Base-by-base conservation (phyloP, 2,888 invertebrate species). In the Apodemia mormo region DNA sequence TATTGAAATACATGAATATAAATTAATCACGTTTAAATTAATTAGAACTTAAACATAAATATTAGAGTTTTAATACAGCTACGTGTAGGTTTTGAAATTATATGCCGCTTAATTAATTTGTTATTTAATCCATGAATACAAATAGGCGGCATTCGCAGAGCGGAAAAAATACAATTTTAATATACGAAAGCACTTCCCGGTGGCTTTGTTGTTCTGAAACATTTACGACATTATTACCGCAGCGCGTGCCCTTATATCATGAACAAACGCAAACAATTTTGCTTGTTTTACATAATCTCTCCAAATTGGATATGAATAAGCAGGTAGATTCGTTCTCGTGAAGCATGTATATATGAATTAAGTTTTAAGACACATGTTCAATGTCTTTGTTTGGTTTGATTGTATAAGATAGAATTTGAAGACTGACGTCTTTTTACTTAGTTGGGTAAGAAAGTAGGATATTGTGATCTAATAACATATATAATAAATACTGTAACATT, bases 151-250 rank as follows among this genome's bases (percentile, higher is more conserved):
- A 81, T 84, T 82, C 81, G 79, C 45, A 45, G 79, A 82, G 76
- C 78, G 80, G 78, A 83, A 84, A 45, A 86, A 81, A 78, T 70
- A 81, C 83, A 85, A 86, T 87, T 88, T 87, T 85, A 88, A 88
- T 88, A 87, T 82, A 81, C 79, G 79, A 80, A 81, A 78, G 79
- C 82, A 84, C 83, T 85, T 79, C 77, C 76, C 79, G 74, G 76
- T 78, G 79, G 84, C 82, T 82, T 82, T 79, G 78, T 75, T 74
- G 77, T 77, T 78, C 82, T 84, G 84, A 82, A 84, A 85, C 84
- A 86, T 89, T 88, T 88, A 89, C 85, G 85, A 81, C 83, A 83
- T 85, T 85, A 87, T 85, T 85, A 85, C 80, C 76, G 78, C 76
- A 77, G 81, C 81, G 83, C 81, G 83, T 81, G 78, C 79, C 80